Evolutionary conservation across 1,140 invertebrate genomes (phyloP), one percentile per base, ranked within the genome.

Genomic region (Drosophila baimaii): DNA sequence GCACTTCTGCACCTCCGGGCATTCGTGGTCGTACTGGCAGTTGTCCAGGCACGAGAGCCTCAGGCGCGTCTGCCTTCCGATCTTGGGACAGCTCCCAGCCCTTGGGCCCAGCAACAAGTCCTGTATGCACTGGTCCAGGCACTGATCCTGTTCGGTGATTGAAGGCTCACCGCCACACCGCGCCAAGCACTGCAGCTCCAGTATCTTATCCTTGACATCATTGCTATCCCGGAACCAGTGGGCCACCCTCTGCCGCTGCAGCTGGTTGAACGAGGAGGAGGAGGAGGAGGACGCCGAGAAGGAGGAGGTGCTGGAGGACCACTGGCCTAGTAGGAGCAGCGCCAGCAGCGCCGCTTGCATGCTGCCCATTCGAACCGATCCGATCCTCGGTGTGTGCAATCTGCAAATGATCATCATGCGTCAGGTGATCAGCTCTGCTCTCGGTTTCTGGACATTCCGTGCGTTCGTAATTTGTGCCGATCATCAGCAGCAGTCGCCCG

Each of bases 1-100:
- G 86, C 95, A 96, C 68, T 95, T 94, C 21, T 94, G 93, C 1
- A 94, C 92, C 54, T 94, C 94, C 21, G 94, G 93, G 79, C 95
- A 96, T 57, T 95, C 93, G 1, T 93, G 93, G 77, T 96, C 95
- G 37, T 92, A 91, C 39, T 92, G 90, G 64, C 95, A 96, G 15
- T 94, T 94, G 57, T 93, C 90, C 35, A 95, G 92, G 56, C 95
- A 96, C 2, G 92, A 68, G 3, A 91, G 79, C 3, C 68, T 69
- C 15, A 47, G 35, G 35, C 78, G 21, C 51, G 94, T 77, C 27
- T 72, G 51, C 23, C 56, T 57, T 31, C 66, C 59, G 25, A 69
- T 55, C 19, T 71, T 75, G 51, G 90, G 90, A 19, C 90, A 91
- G 10, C 71, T 77, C 31, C 90, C 90, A 0, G 61, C 69, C n/a